Conservation (phyloP, 2,797 vertebrate species). For the Gallinago stenura region DNA sequence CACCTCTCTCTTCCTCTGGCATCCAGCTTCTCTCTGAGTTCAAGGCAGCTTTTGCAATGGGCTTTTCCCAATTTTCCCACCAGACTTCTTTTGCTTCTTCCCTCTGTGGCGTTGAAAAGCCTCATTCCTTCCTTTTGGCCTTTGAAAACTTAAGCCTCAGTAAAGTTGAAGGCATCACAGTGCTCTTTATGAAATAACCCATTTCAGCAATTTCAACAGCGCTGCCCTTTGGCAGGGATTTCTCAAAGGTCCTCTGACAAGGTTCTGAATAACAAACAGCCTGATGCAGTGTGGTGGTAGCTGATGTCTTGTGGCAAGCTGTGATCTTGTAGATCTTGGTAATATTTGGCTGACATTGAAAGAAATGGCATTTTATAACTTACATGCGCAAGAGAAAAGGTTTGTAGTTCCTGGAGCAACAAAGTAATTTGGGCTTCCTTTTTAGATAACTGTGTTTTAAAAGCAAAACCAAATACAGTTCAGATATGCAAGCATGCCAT, state of each 20-base stretch:
- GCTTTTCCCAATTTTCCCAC: neutral
- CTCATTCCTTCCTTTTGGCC: neutral
- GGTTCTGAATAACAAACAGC: neutral
- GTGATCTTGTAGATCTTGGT: neutral
- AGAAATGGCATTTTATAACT: neutral
- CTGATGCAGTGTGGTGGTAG: neutral
- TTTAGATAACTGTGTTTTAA: neutral
- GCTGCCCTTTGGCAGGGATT: constrained; percentile 12
- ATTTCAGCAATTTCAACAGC: neutral
- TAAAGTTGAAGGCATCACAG: neutral
- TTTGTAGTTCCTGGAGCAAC: neutral
- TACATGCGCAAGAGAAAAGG: neutral
- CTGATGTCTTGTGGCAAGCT: neutral
- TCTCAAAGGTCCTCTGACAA: neutral
- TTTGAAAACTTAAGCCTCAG: neutral
- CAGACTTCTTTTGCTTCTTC: neutral
- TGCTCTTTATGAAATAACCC: neutral
- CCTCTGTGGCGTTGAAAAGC: neutral
- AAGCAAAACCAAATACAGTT: neutral
- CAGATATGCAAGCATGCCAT: neutral
- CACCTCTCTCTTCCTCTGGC: neutral
- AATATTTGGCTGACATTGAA: neutral
- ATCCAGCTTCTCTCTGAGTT: neutral
- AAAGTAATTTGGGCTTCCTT: neutral
- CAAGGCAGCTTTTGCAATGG: neutral